These are phyloP conservation scores for Delphinapterus leucas DNA, from an alignment of 2,113 vertebrate genomes.

Conservation along the genomic window DNA sequence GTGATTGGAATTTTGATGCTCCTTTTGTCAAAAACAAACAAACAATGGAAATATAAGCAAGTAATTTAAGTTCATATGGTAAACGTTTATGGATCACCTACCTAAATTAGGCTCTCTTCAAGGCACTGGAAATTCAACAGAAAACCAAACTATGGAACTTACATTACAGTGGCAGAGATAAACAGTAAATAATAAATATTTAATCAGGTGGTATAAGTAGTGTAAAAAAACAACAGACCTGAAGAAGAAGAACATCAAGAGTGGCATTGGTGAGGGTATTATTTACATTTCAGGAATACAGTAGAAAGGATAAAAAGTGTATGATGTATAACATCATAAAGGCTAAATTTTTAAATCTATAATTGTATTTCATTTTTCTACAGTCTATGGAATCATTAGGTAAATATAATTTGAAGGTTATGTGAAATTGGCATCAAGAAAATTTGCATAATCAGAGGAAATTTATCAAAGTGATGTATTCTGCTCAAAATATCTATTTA, in stretches of 20 bases:
- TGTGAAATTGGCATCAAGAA: background rate
- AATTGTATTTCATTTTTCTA: constrained; percentile 10
- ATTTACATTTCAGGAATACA: background rate
- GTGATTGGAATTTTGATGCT: constrained; percentile 75
- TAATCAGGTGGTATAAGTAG: background rate
- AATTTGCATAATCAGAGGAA: background rate
- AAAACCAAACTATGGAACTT: background rate
- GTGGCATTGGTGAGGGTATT: background rate
- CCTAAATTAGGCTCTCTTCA: background rate
- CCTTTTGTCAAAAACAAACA: constrained; percentile 77
- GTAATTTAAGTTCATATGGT: background rate
- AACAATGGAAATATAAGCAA: constrained; percentile 4
- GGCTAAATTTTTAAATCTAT: background rate
- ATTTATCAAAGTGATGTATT: background rate
- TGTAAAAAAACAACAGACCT: background rate
- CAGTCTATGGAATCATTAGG: background rate
- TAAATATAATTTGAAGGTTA: background rate
- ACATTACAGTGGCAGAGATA: background rate
- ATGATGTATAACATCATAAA: background rate
- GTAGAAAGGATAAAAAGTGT: background rate
- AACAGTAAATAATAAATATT: background rate
- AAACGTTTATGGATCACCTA: background rate
- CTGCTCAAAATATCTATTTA: background rate
- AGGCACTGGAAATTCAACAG: background rate
- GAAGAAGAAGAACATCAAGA: background rate